Evolutionary conservation across 2,113 vertebrate genomes (phyloP).

Genomic region (Erythrolamprus reginae): DNA sequence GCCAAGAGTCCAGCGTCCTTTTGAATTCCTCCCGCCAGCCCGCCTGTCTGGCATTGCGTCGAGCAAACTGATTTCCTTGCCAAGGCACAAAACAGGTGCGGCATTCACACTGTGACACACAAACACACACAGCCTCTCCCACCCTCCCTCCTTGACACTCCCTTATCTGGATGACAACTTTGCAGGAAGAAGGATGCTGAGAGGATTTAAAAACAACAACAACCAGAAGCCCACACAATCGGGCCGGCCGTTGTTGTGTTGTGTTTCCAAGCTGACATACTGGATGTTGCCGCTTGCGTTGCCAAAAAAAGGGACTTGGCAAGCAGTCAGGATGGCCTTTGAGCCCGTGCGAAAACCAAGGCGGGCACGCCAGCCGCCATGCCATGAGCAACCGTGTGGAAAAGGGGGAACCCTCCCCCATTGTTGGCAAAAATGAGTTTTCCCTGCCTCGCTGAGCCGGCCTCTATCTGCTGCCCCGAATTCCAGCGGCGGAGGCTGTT

Average conservation of each 20-base stretch:
- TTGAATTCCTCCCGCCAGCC: not conserved
- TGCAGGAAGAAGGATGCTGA: not conserved
- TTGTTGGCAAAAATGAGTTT: slow-evolving; percentile 63
- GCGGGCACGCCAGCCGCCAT: slow-evolving; percentile 26
- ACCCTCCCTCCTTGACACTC: too few relatives aligned
- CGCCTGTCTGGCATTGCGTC: too few relatives aligned
- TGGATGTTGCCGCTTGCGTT: slow-evolving; percentile 25
- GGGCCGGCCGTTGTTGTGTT: not conserved
- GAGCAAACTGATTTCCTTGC: not conserved
- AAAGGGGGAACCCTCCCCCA: slow-evolving; percentile 43
- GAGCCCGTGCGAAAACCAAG: slow-evolving; percentile 1
- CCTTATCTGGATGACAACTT: not conserved
- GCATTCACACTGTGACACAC: not conserved
- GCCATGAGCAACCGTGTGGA: slow-evolving; percentile 14
- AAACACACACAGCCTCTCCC: too few relatives aligned
- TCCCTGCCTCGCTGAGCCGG: slow-evolving; percentile 51
- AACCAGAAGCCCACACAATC: too few relatives aligned
- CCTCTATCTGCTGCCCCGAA: slow-evolving; percentile 63
- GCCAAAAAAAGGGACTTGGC: slow-evolving; percentile 35
- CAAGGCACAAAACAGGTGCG: not conserved
- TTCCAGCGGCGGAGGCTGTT: slow-evolving; percentile 36
- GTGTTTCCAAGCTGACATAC: slow-evolving; percentile 24
- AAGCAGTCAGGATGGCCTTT: slow-evolving; percentile 54
- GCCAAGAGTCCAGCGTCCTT: not conserved
- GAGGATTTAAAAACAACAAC: too few relatives aligned